Evolutionary conservation across 2,797 vertebrate species (phyloP), one percentile per base, ranked within the genome.

Genomic region (Neostethus bicornis): DNA sequence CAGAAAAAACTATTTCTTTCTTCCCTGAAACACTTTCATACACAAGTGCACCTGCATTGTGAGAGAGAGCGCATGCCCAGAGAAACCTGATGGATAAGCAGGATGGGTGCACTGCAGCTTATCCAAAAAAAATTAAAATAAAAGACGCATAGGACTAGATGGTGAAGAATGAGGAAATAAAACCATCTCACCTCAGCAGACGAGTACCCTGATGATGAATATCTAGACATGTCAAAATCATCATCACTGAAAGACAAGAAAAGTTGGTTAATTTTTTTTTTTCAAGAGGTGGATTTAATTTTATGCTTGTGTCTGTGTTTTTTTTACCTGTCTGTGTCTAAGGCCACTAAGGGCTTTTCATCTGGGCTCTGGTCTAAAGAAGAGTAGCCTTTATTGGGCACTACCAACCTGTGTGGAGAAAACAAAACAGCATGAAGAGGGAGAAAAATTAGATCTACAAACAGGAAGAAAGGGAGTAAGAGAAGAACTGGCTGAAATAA

Each of bases 211-310:
- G 97, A 99, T 9, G 97, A 99, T 8, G 97, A 99, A 47, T 99
- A 98, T 92, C 96, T 95, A 84, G 97, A 99, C 95, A 98, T 94
- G 83, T 99, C 96, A 25, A 98, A 98, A 90, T 99, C 97, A 75
- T 99, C 97, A 46, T 99, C 97, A 60, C 97, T 99, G 83, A 59
- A 85, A 84, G 51, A 76, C 75, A 86, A 4, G 16, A n/a, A n/a
- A n/a, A n/a, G n/a, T n/a, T n/a, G n/a, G n/a, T n/a, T n/a, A n/a
- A n/a, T n/a, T n/a, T n/a, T n/a, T n/a, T n/a, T n/a, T n/a, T n/a
- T n/a, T n/a, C 5, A 20, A 20, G 17, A 39, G 20, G 9, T 4
- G 8, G 10, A 19, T 9, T 10, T 10, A 20, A 10, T 21, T 21
- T 12, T 41, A 38, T 41, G 38, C 12, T 41, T 41, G 10, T 10